Evolutionary conservation across 2,113 vertebrate species (phyloP).

Genomic region (Sorex fumeus): DNA sequence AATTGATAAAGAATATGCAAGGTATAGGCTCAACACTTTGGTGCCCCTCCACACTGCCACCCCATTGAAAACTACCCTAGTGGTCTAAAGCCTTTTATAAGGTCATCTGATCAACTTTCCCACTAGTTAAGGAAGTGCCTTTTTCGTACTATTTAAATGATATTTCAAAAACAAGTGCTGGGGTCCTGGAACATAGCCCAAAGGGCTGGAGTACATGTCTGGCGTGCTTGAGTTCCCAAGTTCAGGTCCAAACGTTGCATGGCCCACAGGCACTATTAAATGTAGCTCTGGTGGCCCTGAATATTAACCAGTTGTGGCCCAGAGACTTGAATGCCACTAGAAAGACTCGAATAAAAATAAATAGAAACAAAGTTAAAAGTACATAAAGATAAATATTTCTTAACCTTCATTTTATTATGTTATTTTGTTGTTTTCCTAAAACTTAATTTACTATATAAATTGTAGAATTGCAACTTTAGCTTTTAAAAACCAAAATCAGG

Average conservation of each 20-base stretch:
- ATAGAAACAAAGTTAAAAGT: too few species aligned
- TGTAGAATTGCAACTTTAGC: neutral
- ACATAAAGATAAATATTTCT: neutral
- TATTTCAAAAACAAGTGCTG: too few species aligned
- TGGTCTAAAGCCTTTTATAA: neutral
- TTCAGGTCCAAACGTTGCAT: too few species aligned
- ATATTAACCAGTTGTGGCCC: too few species aligned
- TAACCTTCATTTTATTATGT: neutral
- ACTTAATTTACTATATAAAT: conserved; percentile 25
- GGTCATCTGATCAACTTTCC: neutral
- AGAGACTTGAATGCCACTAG: too few species aligned
- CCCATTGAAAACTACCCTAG: neutral
- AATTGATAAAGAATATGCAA: neutral
- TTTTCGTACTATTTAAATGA: neutral
- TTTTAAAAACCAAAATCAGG: neutral
- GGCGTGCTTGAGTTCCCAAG: too few species aligned
- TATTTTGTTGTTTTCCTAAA: conserved; percentile 33
- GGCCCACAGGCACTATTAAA: too few species aligned
- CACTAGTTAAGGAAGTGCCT: neutral
- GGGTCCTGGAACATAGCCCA: too few species aligned
- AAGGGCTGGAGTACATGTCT: too few species aligned
- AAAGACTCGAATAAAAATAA: too few species aligned
- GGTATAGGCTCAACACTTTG: neutral
- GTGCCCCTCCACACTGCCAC: too few species aligned
- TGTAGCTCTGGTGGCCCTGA: too few species aligned